A percentile compares a stretch with the other conserved stretches of the same genome.
phyloP scores from a whole-genome alignment of 2,113 vertebrate genomes.

The Apteryx owenii region DNA sequence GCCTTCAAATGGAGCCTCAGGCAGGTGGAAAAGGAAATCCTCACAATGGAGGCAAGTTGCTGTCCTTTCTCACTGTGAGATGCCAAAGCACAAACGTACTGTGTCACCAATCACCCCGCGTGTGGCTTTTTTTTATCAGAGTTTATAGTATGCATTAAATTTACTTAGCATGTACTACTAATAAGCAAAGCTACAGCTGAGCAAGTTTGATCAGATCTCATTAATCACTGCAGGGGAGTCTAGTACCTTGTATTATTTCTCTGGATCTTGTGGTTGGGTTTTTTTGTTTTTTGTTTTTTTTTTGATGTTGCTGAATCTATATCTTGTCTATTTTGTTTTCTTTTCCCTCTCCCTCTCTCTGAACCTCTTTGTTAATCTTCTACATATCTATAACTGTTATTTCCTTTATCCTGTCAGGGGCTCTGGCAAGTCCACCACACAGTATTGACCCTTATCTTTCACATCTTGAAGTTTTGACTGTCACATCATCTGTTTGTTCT shows the following conservation, averaged over 20 bases:
- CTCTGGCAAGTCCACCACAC: not conserved
- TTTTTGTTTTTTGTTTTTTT: not conserved
- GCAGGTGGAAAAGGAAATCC: not conserved
- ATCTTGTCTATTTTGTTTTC: not conserved
- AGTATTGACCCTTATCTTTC: not conserved
- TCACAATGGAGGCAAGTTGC: not conserved
- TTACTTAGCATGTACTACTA: not conserved
- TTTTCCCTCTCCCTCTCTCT: not conserved
- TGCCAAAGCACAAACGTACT: not conserved
- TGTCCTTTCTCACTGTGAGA: not conserved
- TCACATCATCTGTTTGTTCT: not conserved
- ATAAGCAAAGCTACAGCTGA: not conserved
- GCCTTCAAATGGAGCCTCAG: not conserved
- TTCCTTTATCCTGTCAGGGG: not conserved
- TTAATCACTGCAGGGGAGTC: not conserved
- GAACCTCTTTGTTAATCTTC: not conserved
- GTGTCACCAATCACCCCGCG: not conserved
- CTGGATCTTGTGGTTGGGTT: not conserved
- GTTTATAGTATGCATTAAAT: not conserved
- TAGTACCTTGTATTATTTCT: not conserved
- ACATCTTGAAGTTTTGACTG: not conserved
- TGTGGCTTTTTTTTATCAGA: not conserved
- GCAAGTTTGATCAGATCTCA: not conserved
- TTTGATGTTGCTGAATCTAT: not conserved
- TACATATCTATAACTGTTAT: not conserved